Base-by-base conservation (phyloP, 2,797 vertebrate genomes). In the Enteromius mattozi region DNA sequence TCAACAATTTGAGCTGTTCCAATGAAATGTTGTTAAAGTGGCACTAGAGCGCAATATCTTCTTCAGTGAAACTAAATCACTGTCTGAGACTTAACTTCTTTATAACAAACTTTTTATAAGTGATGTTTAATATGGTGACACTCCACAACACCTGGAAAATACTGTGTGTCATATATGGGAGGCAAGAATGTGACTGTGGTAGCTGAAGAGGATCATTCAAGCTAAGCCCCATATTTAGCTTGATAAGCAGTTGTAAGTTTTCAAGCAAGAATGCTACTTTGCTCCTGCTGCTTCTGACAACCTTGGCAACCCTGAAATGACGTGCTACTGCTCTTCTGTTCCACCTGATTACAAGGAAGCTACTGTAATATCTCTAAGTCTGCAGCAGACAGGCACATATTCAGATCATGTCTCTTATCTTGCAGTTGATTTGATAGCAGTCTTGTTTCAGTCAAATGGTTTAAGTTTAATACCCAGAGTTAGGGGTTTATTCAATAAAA, bases 171-270 rank as follows among this genome's bases (percentile, higher is more conserved):
- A 24, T 19, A 40, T 61, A 27, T 61, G 8, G 49, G 21, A 10
- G n/a, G 21, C 24, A 47, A 78, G 37, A 40, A 63, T 17, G 3
- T 19, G 37, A 78, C 12, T 8, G 9, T 13, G 21, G 19, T 47
- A 16, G 33, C 2, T 56, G 10, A 56, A 37, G 12, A 76, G 30
- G 12, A 56, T 37, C 2, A 54, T 54, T 54, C 3, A 37, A 76
- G 21, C 16, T 77, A 8, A 63, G 75, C 35, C 33, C n/a, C 51
- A 59, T 40, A 33, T 59, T 54, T 24, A 63, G 76, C 76, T 78
- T 24, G 14, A 61, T 78, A 45, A 63, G 56, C n/a, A 78, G 56
- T 19, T 63, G 76, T 42, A 24, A 30, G 40, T 59, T 42, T 45
- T 72, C 27, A 30, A 3, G 14, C 27, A 14, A 33, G 27, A 65